Evolutionary conservation across 2,113 vertebrate species (phyloP).

Genomic region (Scatophagus argus): DNA sequence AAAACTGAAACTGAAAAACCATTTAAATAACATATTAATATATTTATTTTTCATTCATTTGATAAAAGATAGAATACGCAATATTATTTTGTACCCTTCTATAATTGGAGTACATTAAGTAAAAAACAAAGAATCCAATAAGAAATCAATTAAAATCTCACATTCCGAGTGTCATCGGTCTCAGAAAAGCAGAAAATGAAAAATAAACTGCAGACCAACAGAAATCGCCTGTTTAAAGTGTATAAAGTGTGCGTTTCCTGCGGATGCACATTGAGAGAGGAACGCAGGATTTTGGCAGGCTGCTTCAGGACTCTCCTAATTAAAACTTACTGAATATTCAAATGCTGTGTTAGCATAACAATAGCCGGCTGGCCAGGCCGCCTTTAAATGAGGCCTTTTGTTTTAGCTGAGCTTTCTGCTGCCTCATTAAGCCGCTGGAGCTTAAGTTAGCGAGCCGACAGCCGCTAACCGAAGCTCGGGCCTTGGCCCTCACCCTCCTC

Average conservation of each 20-base stretch:
- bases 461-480: constrained; percentile 71
- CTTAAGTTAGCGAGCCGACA: constrained; percentile 77
- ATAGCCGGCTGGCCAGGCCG: constrained; percentile 73
- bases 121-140: constrained; percentile 2
- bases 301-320: constrained; percentile 75
- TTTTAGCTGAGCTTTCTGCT: constrained; percentile 76
- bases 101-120: neutral
- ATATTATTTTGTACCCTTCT: neutral
- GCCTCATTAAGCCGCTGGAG: constrained; percentile 79
- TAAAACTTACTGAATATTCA: constrained; percentile 83
- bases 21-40: neutral
- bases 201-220: constrained; percentile 18
- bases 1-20: neutral
- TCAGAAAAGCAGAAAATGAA: constrained; percentile 7
- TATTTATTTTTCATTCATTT: neutral
- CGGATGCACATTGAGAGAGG: constrained; percentile 52
- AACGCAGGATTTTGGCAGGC: constrained; percentile 70
- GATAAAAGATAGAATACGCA: neutral
- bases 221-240: constrained; percentile 8
- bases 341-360: constrained; percentile 80
- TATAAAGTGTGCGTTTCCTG: constrained; percentile 57
- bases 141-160: neutral
- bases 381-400: constrained; percentile 80
- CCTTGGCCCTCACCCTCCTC: constrained; percentile 61
- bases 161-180: neutral